Percentiles rank a stretch among this genome's conserved stretches.
These are phyloP conservation scores for Acheta domesticus DNA, from an alignment of 2,888 invertebrate genomes.

Conservation along the genomic window DNA sequence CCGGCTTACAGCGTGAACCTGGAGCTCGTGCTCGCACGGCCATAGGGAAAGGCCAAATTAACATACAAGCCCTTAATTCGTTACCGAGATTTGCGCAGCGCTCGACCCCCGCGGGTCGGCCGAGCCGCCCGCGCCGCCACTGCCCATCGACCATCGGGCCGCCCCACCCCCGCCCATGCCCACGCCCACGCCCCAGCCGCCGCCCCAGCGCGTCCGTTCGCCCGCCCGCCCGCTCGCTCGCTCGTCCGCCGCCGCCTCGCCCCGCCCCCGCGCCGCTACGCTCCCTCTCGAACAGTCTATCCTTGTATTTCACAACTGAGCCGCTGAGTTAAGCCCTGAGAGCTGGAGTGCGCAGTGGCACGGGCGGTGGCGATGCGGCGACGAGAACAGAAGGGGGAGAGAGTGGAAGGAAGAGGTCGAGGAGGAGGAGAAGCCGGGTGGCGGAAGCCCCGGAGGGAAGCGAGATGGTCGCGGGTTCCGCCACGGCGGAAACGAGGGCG, in stretches of 20 bases:
- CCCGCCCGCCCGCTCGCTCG: no score
- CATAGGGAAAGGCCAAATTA: no score
- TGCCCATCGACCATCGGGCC: background rate
- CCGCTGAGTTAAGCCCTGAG: conserved; percentile 7
- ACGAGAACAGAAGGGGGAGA: background rate
- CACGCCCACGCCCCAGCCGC: background rate
- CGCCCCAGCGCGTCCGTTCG: background rate
- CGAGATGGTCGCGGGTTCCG: no score
- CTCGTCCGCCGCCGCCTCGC: background rate
- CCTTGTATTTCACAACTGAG: conserved; percentile 11
- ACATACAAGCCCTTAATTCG: background rate
- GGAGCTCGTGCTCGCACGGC: no score
- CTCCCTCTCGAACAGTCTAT: background rate
- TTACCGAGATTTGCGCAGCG: background rate
- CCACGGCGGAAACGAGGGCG: no score
- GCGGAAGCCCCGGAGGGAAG: no score
- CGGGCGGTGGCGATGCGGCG: background rate
- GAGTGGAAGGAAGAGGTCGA: background rate
- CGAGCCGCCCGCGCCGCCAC: background rate
- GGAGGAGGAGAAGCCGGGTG: no score
- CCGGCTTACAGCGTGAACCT: no score
- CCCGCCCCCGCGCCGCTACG: background rate
- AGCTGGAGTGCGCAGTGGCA: background rate
- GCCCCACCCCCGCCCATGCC: background rate
- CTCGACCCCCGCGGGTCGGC: background rate